Conservation (phyloP, 1,140 invertebrate genomes). For the Triops longicaudatus region DNA sequence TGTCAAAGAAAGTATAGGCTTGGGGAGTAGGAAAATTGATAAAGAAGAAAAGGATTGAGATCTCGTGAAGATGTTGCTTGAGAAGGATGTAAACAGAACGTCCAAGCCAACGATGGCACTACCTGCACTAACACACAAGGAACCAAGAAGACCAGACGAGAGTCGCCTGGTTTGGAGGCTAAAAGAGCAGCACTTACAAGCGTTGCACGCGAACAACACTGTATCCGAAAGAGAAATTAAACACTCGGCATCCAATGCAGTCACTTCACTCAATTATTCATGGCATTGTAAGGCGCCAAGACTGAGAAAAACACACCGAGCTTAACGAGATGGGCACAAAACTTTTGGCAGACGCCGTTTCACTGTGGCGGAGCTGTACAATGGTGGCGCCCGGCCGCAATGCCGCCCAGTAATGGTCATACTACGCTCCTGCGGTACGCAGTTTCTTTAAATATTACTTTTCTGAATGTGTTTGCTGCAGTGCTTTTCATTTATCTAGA, state of each 20-base stretch:
- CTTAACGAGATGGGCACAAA: not conserved
- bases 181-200: constrained; percentile 9
- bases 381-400: constrained; percentile 12
- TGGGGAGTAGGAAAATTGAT: not conserved
- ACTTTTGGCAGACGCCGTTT: constrained; percentile 14
- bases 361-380: not conserved
- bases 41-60: not conserved
- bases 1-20: not conserved
- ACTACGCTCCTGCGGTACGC: not conserved
- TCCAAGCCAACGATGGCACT: constrained; percentile 8
- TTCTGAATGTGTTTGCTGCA: not conserved
- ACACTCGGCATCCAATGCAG: not conserved
- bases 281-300: constrained; percentile 11
- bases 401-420: not conserved
- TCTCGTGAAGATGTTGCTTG: not conserved
- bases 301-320: not conserved
- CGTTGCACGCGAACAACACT: not conserved
- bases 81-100: not conserved
- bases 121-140: not conserved
- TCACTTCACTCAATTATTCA: constrained; percentile 7
- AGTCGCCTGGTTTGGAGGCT: not conserved
- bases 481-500: not conserved
- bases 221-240: not conserved
- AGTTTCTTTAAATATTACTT: not conserved
- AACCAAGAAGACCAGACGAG: not conserved